Conservation (phyloP, 2,113 vertebrate species). For the Archocentrus centrarchus region DNA sequence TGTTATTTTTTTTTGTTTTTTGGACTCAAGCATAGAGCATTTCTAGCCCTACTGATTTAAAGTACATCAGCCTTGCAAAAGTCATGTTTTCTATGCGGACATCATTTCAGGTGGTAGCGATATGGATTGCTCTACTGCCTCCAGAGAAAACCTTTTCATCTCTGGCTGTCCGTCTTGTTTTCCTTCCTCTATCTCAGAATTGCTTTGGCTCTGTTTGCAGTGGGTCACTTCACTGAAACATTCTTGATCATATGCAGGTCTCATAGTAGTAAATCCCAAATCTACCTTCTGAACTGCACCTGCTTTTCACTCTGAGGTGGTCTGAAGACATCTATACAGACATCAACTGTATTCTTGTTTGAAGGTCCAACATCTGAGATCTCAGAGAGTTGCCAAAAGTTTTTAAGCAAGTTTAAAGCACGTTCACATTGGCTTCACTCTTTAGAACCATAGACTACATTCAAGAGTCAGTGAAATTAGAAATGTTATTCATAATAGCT, state of each 20-base stretch:
- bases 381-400: background rate
- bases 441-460: too few species aligned
- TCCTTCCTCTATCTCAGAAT: slow-evolving; percentile 2
- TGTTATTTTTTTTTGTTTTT: background rate
- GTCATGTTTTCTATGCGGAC: slow-evolving; percentile 12
- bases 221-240: slow-evolving; percentile 19
- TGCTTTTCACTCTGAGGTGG: background rate
- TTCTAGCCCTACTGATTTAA: slow-evolving; percentile 11
- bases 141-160: slow-evolving; percentile 46
- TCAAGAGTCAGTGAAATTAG: background rate
- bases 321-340: background rate
- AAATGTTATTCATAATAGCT: background rate
- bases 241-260: slow-evolving; percentile 1
- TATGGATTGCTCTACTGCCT: slow-evolving; percentile 36
- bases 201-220: slow-evolving; percentile 12
- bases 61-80: background rate
- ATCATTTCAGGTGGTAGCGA: slow-evolving; percentile 17
- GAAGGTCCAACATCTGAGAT: background rate
- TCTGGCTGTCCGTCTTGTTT: slow-evolving; percentile 43
- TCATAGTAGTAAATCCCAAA: slow-evolving; percentile 9
- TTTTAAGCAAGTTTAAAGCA: too few species aligned
- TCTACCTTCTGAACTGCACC: background rate
- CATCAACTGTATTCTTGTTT: background rate
- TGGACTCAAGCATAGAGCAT: background rate
- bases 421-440: too few species aligned